phyloP scores from a whole-genome alignment of 2,797 vertebrate species.

The Rhinella marina region DNA sequence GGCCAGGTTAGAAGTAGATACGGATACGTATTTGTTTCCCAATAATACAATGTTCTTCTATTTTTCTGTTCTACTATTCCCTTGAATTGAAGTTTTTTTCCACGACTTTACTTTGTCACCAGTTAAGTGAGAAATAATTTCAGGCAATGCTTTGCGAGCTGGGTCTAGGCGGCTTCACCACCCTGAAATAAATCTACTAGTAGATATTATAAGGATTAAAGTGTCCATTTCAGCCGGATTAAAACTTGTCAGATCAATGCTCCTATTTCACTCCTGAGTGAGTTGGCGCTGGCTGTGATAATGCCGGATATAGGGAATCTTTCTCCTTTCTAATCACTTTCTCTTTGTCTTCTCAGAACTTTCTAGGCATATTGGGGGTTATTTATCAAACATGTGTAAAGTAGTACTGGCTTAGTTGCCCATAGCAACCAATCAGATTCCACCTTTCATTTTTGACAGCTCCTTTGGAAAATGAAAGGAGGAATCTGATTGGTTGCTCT shows the following conservation, averaged over 20 bases:
- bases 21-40: too few relatives aligned
- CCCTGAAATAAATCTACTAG: constrained; percentile 17
- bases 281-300: background rate
- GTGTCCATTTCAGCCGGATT: constrained; percentile 18
- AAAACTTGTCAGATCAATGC: constrained; percentile 33
- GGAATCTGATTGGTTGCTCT: too few relatives aligned
- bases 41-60: too few relatives aligned
- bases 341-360: constrained; percentile 10
- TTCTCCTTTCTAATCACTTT: constrained; percentile 7
- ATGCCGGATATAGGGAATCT: constrained; percentile 1
- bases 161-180: background rate
- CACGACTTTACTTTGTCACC: background rate
- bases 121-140: constrained; percentile 6
- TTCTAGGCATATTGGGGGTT: background rate
- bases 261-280: constrained; percentile 46
- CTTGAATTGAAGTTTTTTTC: background rate
- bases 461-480: too few relatives aligned
- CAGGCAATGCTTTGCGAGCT: background rate
- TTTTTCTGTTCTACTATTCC: too few relatives aligned
- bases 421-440: too few relatives aligned
- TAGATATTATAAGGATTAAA: constrained; percentile 29
- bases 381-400: too few relatives aligned
- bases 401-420: too few relatives aligned
- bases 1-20: too few relatives aligned
- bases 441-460: too few relatives aligned